Evolutionary conservation across 37 sponge, comb jelly and placozoan genomes (phyloP), one percentile per base, ranked within the genome.

Genomic region (Amphimedon queenslandica): DNA sequence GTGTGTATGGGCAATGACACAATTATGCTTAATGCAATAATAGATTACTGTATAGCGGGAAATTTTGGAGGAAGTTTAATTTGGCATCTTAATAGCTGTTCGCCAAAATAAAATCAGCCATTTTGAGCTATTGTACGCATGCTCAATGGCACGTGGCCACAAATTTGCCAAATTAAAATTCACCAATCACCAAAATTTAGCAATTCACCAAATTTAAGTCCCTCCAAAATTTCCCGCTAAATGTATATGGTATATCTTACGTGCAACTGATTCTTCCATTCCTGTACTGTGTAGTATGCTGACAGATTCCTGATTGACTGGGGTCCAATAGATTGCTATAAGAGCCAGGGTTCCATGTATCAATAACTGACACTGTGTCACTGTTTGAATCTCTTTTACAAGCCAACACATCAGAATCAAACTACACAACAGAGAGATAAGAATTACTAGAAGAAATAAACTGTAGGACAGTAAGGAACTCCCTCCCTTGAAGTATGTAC

Each of bases 211-310:
- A 47, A 47, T 47, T 13, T 47, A 47, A 47, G 13, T 47, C 13
- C 13, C 8, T 47, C 13, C 53, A 47, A 47, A 47, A 47, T 47
- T 47, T 18, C 13, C 53, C 8, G 8, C 8, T 18, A 18, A 47
- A 47, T 47, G 13, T 47, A 69, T 18, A 3, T 16, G 38, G 18
- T 30, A 20, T 34, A 31, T 43, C 72, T 71, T 47, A 71, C 72
- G 21, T 47, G 57, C 72, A 71, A 1, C 57, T 43, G 29, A 71
- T 71, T 33, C 72, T 43, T 55, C 72, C 72, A 55, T 71, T 71
- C 4, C 1, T 47, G 53, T 23, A 71, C 27, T 2, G 2, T 31
- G 53, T 41, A 11, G 43, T 21, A 70, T 70, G 71, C 25, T 11
- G 38, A 69, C 42, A 69, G 1, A 69, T 1, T 5, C 72, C 72